Base-by-base conservation (phyloP, 2,797 vertebrate genomes). In the Xyrichtys novacula region DNA sequence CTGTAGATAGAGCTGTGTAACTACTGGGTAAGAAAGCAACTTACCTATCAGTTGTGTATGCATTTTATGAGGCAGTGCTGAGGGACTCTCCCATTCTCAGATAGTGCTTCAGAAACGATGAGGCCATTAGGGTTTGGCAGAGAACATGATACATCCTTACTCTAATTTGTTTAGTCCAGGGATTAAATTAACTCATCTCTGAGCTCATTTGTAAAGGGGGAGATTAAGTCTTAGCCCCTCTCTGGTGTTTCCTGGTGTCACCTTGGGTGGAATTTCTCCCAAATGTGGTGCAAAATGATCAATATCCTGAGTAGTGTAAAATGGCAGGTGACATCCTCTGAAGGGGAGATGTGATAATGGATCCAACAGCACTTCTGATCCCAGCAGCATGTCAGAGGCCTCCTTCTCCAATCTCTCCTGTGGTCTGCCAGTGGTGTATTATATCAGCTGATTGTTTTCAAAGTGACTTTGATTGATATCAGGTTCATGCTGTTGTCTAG, bases 381-480 rank as follows among this genome's bases (percentile, higher is more conserved):
- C 80, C 73, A 65, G 66, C 62, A 17, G 65, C 71, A 58, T 65
- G 80, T 78, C 73, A 31, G 55, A 28, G 56, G 55, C 68, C 57
- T 71, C 74, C 86, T 80, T 78, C 85, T 81, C 78, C 31, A 6
- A 67, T 64, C 81, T 64, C 83, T 74, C 64, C 61, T 81, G 81
- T 50, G 82, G 85, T 81, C 74, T 62, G 54, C 3, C 7, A 15
- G 3, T 43, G 82, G 79, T 86, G 76, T 89, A 88, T 89, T 84
- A 75, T 89, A 89, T 91, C 85, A 76, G 83, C 81, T 88, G 83
- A 86, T 84, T 87, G 84, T 90, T 89, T 91, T 88, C 90, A 87
- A 89, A 85, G 87, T 89, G 89, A 91, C 91, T 92, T 90, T 91
- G 92, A 92, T 90, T 90, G 89, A 89, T 90, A 90, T 90, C 88